Conservation (phyloP, 2,888 invertebrate genomes). For the Ophraella communa region DNA sequence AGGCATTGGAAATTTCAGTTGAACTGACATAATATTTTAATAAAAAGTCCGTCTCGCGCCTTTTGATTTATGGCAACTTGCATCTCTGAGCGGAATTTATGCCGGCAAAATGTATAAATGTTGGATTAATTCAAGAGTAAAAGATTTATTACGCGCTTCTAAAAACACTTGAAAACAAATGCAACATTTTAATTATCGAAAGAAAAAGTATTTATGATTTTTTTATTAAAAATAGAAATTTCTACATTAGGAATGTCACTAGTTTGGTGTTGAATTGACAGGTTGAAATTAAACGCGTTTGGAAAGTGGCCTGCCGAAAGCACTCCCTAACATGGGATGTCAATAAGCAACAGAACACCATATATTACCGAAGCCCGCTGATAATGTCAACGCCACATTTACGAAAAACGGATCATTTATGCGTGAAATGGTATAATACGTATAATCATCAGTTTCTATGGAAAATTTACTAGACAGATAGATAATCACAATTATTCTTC, state of each 20-base stretch:
- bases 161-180: conserved; percentile 18
- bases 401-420: conserved; percentile 21
- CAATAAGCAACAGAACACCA: conserved; percentile 4
- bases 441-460: conserved; percentile 23
- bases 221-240: too few relatives aligned
- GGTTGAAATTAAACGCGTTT: background rate
- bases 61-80: conserved; percentile 43
- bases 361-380: conserved; percentile 1
- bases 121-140: conserved; percentile 42
- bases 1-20: conserved; percentile 11
- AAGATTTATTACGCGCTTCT: conserved; percentile 42
- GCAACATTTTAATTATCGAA: conserved; percentile 22
- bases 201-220: background rate
- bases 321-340: background rate
- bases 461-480: conserved; percentile 25
- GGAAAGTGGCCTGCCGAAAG: background rate
- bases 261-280: too few relatives aligned
- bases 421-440: conserved; percentile 26
- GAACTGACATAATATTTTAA: conserved; percentile 23
- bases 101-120: conserved; percentile 46
- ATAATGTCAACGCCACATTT: conserved; percentile 20
- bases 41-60: conserved; percentile 27
- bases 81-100: conserved; percentile 40
- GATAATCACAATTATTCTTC: conserved; percentile 26
- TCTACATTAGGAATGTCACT: too few relatives aligned